Percentiles rank a stretch among this genome's conserved stretches.
These are phyloP conservation scores for Mycteria americana DNA, from an alignment of 2,797 vertebrate genomes.

Conservation along the genomic window DNA sequence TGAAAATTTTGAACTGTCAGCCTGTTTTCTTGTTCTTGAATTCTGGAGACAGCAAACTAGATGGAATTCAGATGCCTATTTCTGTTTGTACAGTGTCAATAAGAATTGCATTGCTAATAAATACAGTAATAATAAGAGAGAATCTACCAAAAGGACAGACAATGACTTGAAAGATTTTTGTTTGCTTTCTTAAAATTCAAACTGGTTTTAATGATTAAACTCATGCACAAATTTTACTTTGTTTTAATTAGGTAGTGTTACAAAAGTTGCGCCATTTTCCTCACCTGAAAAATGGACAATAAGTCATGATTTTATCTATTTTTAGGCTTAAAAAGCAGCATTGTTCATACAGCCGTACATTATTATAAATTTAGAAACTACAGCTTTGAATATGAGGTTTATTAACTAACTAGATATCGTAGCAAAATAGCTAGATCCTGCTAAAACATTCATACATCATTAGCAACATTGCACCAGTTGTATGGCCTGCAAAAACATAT, in stretches of 20 bases:
- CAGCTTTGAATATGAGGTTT: not conserved
- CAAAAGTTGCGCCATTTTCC: not conserved
- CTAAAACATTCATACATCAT: not conserved
- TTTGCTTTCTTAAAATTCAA: not conserved
- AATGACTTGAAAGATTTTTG: not conserved
- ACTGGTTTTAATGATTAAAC: not conserved
- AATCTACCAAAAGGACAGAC: not conserved
- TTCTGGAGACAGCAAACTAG: not conserved
- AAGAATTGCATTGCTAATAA: not conserved
- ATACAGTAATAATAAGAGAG: not conserved
- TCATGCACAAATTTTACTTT: not conserved
- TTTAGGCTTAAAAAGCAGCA: not conserved
- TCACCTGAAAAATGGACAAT: not conserved
- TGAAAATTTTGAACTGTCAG: not conserved
- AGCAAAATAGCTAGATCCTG: not conserved
- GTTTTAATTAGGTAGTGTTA: not conserved
- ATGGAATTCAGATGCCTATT: not conserved
- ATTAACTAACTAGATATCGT: not conserved
- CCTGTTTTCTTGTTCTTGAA: not conserved
- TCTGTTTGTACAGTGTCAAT: not conserved
- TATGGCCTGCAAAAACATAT: not conserved
- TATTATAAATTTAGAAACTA: not conserved
- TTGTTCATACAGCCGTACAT: not conserved
- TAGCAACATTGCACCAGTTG: not conserved
- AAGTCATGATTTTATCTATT: not conserved